phyloP scores from a whole-genome alignment of 1,140 invertebrate species.

The Zaprionus lachaisei region DNA sequence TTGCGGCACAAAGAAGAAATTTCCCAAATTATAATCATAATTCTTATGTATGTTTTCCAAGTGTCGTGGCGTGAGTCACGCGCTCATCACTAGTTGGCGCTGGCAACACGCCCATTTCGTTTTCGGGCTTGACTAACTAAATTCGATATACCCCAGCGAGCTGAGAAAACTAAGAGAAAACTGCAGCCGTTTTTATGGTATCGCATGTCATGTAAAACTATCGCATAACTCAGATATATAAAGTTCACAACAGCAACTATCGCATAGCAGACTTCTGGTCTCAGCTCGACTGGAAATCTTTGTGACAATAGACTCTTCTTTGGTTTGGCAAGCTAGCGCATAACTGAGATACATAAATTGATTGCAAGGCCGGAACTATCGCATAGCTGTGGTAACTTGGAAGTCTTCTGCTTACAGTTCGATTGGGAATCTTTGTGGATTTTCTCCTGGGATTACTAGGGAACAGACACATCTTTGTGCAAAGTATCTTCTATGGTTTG shows the following conservation, averaged over 20 bases:
- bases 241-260: too few relatives aligned
- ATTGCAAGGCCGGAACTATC: neutral
- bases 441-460: neutral
- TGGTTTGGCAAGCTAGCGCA: neutral
- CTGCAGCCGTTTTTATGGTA: neutral
- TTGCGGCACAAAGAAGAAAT: neutral
- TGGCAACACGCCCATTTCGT: neutral
- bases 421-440: neutral
- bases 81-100: slow-evolving; percentile 6
- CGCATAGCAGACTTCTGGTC: too few relatives aligned
- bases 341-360: neutral
- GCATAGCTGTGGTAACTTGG: neutral
- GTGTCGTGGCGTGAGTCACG: slow-evolving; percentile 26
- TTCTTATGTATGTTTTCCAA: slow-evolving; percentile 3
- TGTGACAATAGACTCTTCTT: neutral
- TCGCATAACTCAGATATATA: neutral
- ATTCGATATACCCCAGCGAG: neutral
- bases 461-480: neutral
- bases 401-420: neutral
- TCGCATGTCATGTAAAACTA: neutral
- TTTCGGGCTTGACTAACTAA: neutral
- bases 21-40: slow-evolving; percentile 27
- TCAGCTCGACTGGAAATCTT: neutral
- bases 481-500: slow-evolving; percentile 1
- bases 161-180: neutral